Evolutionary conservation across 1,140 invertebrate species (phyloP).

Genomic region (Procambarus virginalis): DNA sequence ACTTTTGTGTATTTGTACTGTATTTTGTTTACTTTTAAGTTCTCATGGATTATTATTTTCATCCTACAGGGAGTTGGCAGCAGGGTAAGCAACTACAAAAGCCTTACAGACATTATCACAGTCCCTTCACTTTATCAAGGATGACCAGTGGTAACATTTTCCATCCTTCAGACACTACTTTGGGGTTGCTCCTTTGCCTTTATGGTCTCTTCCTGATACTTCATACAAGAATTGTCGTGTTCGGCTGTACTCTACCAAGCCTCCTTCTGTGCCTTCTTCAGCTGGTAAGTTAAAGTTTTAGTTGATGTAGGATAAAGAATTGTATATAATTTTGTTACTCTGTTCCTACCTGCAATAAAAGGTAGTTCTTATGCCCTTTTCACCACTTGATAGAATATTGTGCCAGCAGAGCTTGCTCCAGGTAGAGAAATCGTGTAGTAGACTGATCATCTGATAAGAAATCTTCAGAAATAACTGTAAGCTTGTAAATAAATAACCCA

Average conservation of each 20-base stretch:
- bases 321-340: too few species aligned
- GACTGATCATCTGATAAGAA: too few species aligned
- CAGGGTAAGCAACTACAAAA: background rate
- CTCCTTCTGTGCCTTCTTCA: slow-evolving; percentile 23
- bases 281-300: slow-evolving; percentile 22
- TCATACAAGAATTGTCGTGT: slow-evolving; percentile 41
- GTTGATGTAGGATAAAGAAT: too few species aligned
- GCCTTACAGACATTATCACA: slow-evolving; percentile 18
- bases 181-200: background rate
- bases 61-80: background rate
- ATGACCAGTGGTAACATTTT: slow-evolving; percentile 16
- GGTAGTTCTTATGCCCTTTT: too few species aligned
- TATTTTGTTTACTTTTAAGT: background rate
- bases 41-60: background rate
- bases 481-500: too few species aligned
- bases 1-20: background rate
- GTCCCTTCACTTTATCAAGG: slow-evolving; percentile 37
- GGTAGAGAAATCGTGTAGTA: too few species aligned
- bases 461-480: too few species aligned
- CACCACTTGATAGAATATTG: too few species aligned
- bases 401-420: too few species aligned
- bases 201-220: slow-evolving; percentile 44
- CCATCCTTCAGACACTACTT: background rate
- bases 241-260: slow-evolving; percentile 55
- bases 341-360: too few species aligned